Evolutionary conservation across 2,797 vertebrate genomes (phyloP).

Genomic region (Pagetopsis macropterus): DNA sequence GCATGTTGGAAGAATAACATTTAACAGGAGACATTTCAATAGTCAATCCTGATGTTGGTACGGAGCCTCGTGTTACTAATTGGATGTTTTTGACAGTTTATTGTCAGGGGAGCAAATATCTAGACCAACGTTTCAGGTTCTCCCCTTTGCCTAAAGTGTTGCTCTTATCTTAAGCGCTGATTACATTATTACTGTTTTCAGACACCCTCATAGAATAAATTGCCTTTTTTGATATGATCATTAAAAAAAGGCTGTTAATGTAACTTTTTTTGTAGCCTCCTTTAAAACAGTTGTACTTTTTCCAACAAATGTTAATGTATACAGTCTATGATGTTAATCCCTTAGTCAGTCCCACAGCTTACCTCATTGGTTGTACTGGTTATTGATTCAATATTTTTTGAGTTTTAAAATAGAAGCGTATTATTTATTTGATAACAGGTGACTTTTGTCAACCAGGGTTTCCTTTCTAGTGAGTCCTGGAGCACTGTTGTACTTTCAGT

Average conservation of each 20-base stretch:
- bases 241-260: neutral
- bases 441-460: neutral
- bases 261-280: neutral
- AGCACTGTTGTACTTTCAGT: neutral
- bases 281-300: neutral
- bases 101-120: slow-evolving; percentile 7
- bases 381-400: neutral
- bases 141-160: neutral
- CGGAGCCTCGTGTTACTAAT: neutral
- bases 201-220: slow-evolving; percentile 1
- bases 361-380: neutral
- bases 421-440: neutral
- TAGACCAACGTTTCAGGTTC: neutral
- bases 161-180: slow-evolving; percentile 2
- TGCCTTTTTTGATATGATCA: too few species aligned
- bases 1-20: neutral
- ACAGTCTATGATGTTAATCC: neutral
- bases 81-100: neutral
- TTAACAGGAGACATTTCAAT: neutral
- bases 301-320: neutral
- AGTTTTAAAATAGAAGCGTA: slow-evolving; percentile 1
- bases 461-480: neutral
- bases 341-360: neutral
- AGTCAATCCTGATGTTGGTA: neutral
- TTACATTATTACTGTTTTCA: slow-evolving; percentile 9